Base-by-base conservation (phyloP, 2,888 invertebrate species). In the Nebria salina region DNA sequence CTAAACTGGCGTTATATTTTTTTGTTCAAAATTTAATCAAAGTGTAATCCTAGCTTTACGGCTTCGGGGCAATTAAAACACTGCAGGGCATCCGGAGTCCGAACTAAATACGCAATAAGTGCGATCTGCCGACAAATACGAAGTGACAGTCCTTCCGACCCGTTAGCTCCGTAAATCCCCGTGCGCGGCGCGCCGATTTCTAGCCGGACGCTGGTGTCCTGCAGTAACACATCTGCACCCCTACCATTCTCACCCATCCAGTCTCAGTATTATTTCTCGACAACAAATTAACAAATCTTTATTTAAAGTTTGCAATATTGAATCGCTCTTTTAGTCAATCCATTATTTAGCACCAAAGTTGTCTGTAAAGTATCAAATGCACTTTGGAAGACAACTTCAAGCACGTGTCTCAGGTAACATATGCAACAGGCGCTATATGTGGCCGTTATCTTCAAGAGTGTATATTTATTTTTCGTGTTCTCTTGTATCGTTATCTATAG, bases 101-200 rank as follows among this genome's bases (percentile, higher is more conserved):
- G 80, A 75, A 72, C 85, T 85, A 86, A 86, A 86, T 86, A 54
- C 86, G 86, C 87, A 86, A 86, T 87, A 87, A 87, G 86, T 87
- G 85, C 85, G 85, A 83, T 80, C 85, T 85, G 85, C 83, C 86
- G 86, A 86, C 87, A 86, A 86, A 85, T 84, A 75, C 83, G 84
- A 83, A 85, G 83, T 85, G 86, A 86, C 85, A 80, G 80, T 80
- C 65, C 75, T 80, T 80, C 80, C 80, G 80, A 72, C 20, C 75
- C 75, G 80, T 80, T 80, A 75, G 80, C 75, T 80, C 80, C 70
- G 70, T 43, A 80, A 80, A 80, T 80, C 80, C 80, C 80, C 75
- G 72, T 80, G 65, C 72, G 75, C 75, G 75, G 75, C 68, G 70
- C 70, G 54, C 11, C 54, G 54, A 54, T 54, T 8, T 54, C 54